phyloP scores from a whole-genome alignment of 1,140 invertebrate species.

The Drosophila nannoptera region DNA sequence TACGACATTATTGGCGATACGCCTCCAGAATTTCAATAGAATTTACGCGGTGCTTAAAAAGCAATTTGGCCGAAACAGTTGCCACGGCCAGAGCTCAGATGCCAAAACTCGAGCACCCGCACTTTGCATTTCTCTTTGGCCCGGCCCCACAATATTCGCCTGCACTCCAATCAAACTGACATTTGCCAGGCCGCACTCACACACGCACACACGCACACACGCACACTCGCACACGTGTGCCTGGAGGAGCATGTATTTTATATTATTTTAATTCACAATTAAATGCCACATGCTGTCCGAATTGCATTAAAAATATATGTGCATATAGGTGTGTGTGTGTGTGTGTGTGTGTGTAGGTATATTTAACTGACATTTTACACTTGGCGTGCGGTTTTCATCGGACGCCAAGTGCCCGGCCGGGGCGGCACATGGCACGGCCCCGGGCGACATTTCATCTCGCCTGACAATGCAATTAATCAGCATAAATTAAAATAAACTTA shows the following conservation, averaged over 20 bases:
- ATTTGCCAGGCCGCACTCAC: slow-evolving; percentile 9
- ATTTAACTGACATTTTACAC: slow-evolving; percentile 59
- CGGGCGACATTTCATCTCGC: slow-evolving; percentile 35
- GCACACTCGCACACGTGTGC: no score
- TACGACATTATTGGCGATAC: slow-evolving; percentile 67
- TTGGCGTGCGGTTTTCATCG: slow-evolving; percentile 52
- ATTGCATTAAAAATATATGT: slow-evolving; percentile 50
- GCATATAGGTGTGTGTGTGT: background rate
- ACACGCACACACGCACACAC: no score
- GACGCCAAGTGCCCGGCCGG: slow-evolving; percentile 10
- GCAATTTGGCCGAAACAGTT: slow-evolving; percentile 47
- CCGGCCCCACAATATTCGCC: background rate
- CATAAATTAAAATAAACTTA: slow-evolving; percentile 70
- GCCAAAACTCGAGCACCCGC: slow-evolving; percentile 37
- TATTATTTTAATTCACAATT: slow-evolving; percentile 42
- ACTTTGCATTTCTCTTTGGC: slow-evolving; percentile 13
- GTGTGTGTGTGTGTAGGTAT: background rate
- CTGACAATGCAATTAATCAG: slow-evolving; percentile 76
- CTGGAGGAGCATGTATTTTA: no score
- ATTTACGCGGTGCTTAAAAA: slow-evolving; percentile 49
- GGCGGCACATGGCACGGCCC: slow-evolving; percentile 1
- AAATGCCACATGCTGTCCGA: slow-evolving; percentile 41
- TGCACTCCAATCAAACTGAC: slow-evolving; percentile 30
- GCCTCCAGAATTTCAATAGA: slow-evolving; percentile 60
- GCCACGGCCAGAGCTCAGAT: slow-evolving; percentile 14